Conservation (phyloP, 2,113 vertebrate species). For the Anolis carolinensis region DNA sequence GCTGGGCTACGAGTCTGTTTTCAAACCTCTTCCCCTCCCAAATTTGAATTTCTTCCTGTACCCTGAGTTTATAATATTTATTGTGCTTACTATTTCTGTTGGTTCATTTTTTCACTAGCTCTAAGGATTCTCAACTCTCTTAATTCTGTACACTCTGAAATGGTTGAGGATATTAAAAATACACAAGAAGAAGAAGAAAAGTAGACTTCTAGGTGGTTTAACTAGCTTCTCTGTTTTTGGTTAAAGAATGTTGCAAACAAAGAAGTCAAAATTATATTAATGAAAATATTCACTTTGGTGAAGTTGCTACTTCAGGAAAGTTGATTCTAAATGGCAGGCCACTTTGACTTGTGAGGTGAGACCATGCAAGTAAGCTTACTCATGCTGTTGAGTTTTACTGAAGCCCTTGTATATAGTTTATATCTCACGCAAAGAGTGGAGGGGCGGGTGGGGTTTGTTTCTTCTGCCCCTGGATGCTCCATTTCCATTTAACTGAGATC, state of each 20-base stretch:
- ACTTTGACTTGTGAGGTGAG: not conserved
- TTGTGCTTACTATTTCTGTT: too few species aligned
- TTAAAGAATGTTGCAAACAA: not conserved
- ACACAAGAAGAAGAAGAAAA: not conserved
- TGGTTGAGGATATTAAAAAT: not conserved
- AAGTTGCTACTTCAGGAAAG: not conserved
- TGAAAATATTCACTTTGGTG: not conserved
- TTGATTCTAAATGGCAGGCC: not conserved
- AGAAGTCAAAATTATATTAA: not conserved
- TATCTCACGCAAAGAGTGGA: not conserved
- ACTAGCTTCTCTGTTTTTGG: not conserved
- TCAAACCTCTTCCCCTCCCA: not conserved
- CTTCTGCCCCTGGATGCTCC: not conserved
- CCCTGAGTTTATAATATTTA: not conserved
- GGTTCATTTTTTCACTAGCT: not conserved
- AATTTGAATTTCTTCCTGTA: not conserved
- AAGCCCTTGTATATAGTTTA: not conserved
- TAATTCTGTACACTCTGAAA: not conserved
- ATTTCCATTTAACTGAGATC: not conserved
- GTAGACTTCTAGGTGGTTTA: not conserved
- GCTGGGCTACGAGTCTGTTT: constrained; percentile 18
- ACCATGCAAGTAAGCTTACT: not conserved
- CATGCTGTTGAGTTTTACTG: not conserved
- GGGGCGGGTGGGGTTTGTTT: not conserved
- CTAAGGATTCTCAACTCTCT: not conserved